Evolutionary conservation across 2,797 vertebrate genomes (phyloP).

Genomic region (Chelon labrosus): DNA sequence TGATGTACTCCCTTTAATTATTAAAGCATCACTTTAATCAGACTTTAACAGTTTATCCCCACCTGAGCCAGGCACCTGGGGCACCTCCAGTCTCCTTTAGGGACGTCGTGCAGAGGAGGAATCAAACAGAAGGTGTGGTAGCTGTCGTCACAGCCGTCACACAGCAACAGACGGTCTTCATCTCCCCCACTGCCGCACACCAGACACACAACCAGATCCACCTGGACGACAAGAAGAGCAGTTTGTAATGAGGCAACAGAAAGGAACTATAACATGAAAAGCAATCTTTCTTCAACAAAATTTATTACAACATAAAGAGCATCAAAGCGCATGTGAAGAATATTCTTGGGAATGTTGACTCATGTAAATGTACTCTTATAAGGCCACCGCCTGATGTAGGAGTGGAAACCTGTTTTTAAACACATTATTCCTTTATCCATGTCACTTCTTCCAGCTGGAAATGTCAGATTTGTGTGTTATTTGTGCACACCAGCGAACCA

Average conservation of each 20-base stretch:
- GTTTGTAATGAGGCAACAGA: background rate
- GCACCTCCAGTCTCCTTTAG: conserved; percentile 97
- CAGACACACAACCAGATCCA: conserved; percentile 96
- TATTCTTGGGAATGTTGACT: background rate
- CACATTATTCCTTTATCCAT: too few relatives aligned
- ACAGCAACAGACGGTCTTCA: conserved; percentile 94
- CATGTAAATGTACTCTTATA: too few relatives aligned
- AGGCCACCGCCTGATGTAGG: background rate
- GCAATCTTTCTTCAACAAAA: too few relatives aligned
- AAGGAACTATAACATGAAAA: too few relatives aligned
- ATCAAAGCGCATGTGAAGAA: background rate
- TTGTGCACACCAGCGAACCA: background rate
- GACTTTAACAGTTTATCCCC: conserved; percentile 46
- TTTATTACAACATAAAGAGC: too few relatives aligned
- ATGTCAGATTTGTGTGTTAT: background rate
- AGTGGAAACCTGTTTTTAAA: too few relatives aligned
- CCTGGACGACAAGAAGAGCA: conserved; percentile 77
- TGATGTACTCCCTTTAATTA: background rate
- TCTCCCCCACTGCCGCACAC: conserved; percentile 94
- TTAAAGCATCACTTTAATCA: background rate
- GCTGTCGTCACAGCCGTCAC: conserved; percentile 97
- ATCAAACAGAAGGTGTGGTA: conserved; percentile 98
- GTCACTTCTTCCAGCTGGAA: background rate
- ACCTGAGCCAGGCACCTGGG: conserved; percentile 98
- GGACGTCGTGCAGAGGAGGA: conserved; percentile 93